Evolutionary conservation across 2,888 invertebrate species (phyloP), one percentile per base, ranked within the genome.

Genomic region (Aplocera efformata): DNA sequence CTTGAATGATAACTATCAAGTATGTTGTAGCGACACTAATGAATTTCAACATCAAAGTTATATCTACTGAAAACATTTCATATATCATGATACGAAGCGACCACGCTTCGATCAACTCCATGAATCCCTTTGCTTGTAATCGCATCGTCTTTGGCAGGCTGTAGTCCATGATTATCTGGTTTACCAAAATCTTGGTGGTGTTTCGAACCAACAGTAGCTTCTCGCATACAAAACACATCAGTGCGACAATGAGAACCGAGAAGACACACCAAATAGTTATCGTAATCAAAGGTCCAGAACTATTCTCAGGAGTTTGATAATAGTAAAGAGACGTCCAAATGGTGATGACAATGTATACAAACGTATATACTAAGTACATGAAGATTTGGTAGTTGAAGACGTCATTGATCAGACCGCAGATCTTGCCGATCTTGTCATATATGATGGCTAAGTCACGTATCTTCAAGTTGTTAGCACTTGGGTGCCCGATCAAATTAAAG

Each of bases 11-110:
- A 10, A 83, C 67, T 56, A 84, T 79, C 32, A 82, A 65, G 50
- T 80, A 83, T 0, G 82, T 79, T 0, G 81, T 78, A 8, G 78
- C 72, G 2, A 81, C 71, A 48, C 78, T 80, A 24, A 81, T 67
- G 42, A 80, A 83, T 34, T 80, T 81, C 6, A 82, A 56, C 58
- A 81, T 71, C 3, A 84, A 50, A 1, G 75, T 75, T 10, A 81
- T 67, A 46, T 84, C 77, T 1, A 84, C 66, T 3, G 72, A 63
- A 47, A 80, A 76, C 74, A 83, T 75, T 37, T 79, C 72, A 33
- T 73, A 83, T 2, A 76, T 58, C 11, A 53, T 65, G 5, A 79
- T 60, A 0, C 58, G 53, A 9, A 79, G 47, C 1, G 76, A 67
- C 77, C 79, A 81, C 0, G 74, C 68, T 22, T 79, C 72, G n/a